Evolutionary conservation across 2,113 vertebrate genomes (phyloP), one percentile per base, ranked within the genome.

Genomic region (Ictidomys tridecemlineatus): DNA sequence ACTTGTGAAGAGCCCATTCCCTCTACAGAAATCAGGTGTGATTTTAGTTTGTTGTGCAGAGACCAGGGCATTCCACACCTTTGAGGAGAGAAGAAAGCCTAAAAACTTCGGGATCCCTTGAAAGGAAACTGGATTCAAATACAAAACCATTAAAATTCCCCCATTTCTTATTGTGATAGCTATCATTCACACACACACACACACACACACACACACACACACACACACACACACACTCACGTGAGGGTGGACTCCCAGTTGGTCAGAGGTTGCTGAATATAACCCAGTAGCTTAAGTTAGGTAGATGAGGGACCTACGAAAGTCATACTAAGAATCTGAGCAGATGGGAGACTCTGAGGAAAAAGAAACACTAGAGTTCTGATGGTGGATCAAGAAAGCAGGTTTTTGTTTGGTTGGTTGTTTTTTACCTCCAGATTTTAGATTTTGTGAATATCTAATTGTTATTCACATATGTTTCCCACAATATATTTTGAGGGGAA

Each of bases 81-180:
- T 65, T n/a, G 28, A 42, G 48, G 39, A 42, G 45, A 92, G 28
- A 88, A 89, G 37, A 94, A 92, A 89, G 12, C 1, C 16, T 42
- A 28, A 69, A 8, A 79, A 85, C 85, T 89, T 8, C 6, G 69
- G 37, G 79, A 88, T 30, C 22, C n/a, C 17, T 72, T 91, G 63
- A 88, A 84, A 72, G 70, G 48, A 95, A 93, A 94, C 48, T 73
- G 28, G 14, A 73, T 87, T 78, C 12, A 67, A 73, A 70, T n/a
- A 30, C 32, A 90, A 90, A 89, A 94, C 7, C 13, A 58, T 58
- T 58, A 72, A 93, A 92, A 89, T 90, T 65, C 12, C 37, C 37
- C 78, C 30, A 69, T 45, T 95, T 92, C 11, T 87, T 89, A 78
- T 58, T 84, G 30, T 32, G 26, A 74, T 26, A 74, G 13, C 51